Base-by-base conservation (phyloP, 2,113 vertebrate species). In the Empidonax alnorum region DNA sequence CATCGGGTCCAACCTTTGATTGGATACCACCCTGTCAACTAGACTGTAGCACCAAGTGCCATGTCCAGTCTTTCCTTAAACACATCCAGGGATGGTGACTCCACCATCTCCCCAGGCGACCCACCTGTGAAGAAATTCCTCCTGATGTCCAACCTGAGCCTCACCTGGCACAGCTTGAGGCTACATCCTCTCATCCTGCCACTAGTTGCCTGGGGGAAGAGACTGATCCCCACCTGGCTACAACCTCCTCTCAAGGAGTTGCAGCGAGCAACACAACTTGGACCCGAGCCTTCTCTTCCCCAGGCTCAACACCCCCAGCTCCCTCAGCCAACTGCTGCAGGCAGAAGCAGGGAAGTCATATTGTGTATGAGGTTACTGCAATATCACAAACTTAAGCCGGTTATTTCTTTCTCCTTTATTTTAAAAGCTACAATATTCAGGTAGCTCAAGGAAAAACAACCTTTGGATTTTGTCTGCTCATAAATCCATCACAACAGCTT, bases 401-500 rank as follows among this genome's bases (percentile, higher is more conserved):
- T 68, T 77, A 84, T 93, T 91, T 92, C 58, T 95, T 93, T 74
- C 69, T 88, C 66, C 75, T 84, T 69, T 82, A 31, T 72, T 93
- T 96, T 92, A 86, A 95, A 95, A 93, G 87, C 52, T 94, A 87
- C 82, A 84, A 84, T 94, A 95, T 94, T 96, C 88, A 93, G 92
- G 87, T 81, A 93, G 84, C 89, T 96, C 87, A 90, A 81, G 85
- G 91, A 93, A 94, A 97, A 96, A 91, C 94, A 87, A 73, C 88
- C 65, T 94, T 84, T 93, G 89, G 93, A 97, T 96, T 94, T 91
- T 84, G 55, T 85, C 81, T 90, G 71, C 90, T 95, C 63, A 94
- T 90, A 94, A 96, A 95, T 96, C 93, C 82, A 84, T 87, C 92
- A 58, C 75, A 94, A 87, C 87, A 95, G 84, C 96, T 90, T 80